Evolutionary conservation across 2,113 vertebrate genomes (phyloP).

Genomic region (Salvelinus alpinus): DNA sequence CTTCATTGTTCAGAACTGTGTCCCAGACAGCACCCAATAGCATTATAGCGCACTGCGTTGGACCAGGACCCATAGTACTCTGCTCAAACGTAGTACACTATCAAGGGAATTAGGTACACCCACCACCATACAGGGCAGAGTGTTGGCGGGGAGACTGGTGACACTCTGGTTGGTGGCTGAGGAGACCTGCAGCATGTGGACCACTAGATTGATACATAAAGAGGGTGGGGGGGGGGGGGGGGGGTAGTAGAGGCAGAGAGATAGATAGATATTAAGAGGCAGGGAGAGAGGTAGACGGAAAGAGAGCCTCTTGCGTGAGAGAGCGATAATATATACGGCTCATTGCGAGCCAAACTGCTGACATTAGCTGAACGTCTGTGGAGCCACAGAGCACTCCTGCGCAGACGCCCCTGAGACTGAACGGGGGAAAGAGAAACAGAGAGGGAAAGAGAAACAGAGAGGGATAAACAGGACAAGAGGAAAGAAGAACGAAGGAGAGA

Average conservation of each 20-base stretch:
- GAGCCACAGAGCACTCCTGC: conserved; percentile 36
- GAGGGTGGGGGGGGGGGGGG: background rate
- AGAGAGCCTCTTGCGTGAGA: background rate
- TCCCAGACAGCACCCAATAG: no score
- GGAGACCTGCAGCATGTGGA: conserved; percentile 44
- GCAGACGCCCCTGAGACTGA: conserved; percentile 43
- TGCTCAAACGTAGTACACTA: no score
- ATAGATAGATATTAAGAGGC: conserved; percentile 16
- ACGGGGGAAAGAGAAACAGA: conserved; percentile 11
- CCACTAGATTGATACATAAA: background rate
- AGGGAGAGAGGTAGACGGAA: background rate
- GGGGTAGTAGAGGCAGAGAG: conserved; percentile 5
- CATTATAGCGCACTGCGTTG: no score
- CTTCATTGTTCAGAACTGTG: no score
- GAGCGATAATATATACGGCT: conserved; percentile 43
- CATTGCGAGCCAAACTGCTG: conserved; percentile 55
- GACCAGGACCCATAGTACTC: no score
- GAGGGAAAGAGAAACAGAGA: background rate
- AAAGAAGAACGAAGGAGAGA: background rate
- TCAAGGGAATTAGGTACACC: no score
- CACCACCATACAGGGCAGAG: no score
- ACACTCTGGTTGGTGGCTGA: no score
- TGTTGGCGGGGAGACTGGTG: no score
- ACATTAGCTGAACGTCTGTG: conserved; percentile 46
- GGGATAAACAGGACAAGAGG: background rate